Evolutionary conservation across 2,797 vertebrate genomes (phyloP), one percentile per base, ranked within the genome.

Genomic region (Eutrigla gurnardus): DNA sequence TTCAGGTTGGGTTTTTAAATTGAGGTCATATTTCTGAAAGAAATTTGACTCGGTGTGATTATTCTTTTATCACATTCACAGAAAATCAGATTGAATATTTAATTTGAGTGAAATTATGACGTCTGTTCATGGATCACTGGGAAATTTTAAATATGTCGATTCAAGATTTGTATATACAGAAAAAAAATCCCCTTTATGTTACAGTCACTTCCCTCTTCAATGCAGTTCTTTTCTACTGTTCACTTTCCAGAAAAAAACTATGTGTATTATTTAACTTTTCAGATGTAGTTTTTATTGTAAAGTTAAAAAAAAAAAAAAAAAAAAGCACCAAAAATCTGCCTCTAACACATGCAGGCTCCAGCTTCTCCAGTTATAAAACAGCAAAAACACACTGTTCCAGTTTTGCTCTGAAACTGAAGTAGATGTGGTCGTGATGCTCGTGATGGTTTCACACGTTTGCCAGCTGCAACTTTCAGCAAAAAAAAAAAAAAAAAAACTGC

Each of bases 281-380:
- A 75, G 66, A 50, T 83, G 71, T 64, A 75, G 55, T 85, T 77
- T 25, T 84, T 76, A 77, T 62, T 73, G 66, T 67, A 45, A 53
- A 40, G 54, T 67, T 74, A 73, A 55, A 15, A 12, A 25, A 25
- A 25, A 25, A 25, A 25, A 25, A 25, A 25, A 25, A 25, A 25
- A 25, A 52, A 58, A 15, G 14, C 67, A 32, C 49, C 73, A 70
- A 57, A 71, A 78, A 47, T 18, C 54, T 14, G 2, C 42, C 63
- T 58, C n/a, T 45, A 42, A 12, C 47, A 46, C 68, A 61, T 50
- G 39, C 69, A 70, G 15, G 53, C 69, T 72, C 18, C 72, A 64
- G 33, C 65, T 62, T 62, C 70, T 68, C 17, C 6, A 6, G 42
- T 68, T 61, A 11, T 12, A 12, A 49, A 70, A 52, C 36, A 60